A percentile compares a stretch with the other conserved stretches of the same genome.
phyloP scores from a whole-genome alignment of 2,113 vertebrate genomes.

The Dipodomys merriami region DNA sequence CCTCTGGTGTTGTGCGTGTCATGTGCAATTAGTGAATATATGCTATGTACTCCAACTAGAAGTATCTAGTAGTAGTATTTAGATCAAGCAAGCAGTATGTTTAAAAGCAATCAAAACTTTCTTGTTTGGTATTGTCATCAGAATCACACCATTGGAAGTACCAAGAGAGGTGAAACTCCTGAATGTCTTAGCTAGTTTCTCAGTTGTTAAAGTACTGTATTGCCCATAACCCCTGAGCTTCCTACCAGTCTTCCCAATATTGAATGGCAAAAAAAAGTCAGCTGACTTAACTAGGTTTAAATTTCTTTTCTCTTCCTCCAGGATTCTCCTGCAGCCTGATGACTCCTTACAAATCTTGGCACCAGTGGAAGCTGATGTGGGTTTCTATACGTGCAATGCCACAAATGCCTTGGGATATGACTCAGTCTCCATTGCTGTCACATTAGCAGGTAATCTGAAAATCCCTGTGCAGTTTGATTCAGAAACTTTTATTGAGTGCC shows the following conservation, averaged over 20 bases:
- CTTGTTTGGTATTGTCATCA: neutral
- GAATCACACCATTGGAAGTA: conserved; percentile 8
- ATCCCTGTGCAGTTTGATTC: neutral
- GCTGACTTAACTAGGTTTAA: conserved; percentile 41
- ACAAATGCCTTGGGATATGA: conserved; percentile 90
- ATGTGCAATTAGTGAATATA: neutral
- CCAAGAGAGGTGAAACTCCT: neutral
- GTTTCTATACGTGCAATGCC: conserved; percentile 95
- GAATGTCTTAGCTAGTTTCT: neutral
- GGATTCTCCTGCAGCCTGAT: conserved; percentile 91
- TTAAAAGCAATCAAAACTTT: neutral
- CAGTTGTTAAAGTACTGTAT: conserved; percentile 17
- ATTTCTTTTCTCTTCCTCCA: conserved; percentile 84
- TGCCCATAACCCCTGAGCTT: neutral
- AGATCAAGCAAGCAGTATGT: neutral
- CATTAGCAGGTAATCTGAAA: conserved; percentile 90
- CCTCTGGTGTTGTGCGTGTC: neutral
- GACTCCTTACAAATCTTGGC: conserved; percentile 93
- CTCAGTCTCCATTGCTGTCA: conserved; percentile 92
- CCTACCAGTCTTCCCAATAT: neutral
- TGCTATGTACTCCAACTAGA: neutral
- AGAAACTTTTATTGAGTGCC: neutral
- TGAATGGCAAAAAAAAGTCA: conserved; percentile 19
- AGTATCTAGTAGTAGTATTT: neutral
- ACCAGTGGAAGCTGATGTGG: conserved; percentile 93